phyloP scores from a whole-genome alignment of 2,113 vertebrate species.

The Fulmarus glacialis region DNA sequence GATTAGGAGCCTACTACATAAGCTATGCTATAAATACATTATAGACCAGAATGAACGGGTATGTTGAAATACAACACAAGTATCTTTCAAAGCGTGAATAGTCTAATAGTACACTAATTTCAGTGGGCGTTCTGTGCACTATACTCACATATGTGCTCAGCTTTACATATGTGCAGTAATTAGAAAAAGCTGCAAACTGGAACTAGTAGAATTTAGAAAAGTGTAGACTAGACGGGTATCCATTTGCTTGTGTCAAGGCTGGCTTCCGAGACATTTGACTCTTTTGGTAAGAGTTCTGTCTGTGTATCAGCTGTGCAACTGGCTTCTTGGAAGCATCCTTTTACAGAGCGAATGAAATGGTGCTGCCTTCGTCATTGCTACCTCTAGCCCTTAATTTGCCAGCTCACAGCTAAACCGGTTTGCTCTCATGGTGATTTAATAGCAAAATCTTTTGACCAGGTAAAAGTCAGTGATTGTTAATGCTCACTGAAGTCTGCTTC shows the following conservation, averaged over 20 bases:
- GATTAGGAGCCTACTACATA: background rate
- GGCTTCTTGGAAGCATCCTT: background rate
- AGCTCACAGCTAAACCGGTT: background rate
- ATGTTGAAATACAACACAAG: background rate
- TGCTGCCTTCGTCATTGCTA: background rate
- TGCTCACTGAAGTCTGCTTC: background rate
- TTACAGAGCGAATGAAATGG: background rate
- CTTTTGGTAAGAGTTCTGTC: background rate
- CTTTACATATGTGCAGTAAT: background rate
- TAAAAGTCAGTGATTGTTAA: background rate
- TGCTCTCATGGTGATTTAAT: background rate
- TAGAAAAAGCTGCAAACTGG: background rate
- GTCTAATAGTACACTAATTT: background rate
- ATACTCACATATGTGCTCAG: background rate
- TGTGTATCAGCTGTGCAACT: background rate
- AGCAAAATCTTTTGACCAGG: background rate
- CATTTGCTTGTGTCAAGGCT: background rate
- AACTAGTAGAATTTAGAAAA: background rate
- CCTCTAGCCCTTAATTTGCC: background rate
- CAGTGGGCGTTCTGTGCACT: background rate
- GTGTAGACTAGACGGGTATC: background rate
- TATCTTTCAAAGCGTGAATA: background rate
- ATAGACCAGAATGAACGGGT: background rate
- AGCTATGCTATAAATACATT: background rate
- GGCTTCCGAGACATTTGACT: background rate